Conservation (phyloP, 2,888 invertebrate genomes). For the Lasioglossum marginatum region DNA sequence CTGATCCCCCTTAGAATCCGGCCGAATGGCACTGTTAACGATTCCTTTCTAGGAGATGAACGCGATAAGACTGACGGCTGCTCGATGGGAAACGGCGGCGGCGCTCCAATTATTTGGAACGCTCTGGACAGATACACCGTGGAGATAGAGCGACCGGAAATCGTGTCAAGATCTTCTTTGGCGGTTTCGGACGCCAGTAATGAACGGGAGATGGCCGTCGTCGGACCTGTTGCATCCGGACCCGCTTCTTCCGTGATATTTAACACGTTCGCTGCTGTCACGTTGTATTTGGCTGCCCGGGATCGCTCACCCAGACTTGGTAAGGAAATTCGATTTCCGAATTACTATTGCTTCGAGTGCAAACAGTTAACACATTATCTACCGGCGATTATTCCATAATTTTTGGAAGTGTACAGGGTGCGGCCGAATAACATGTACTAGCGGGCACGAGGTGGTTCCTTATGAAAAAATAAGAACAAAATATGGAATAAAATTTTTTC, state of each 20-base stretch:
- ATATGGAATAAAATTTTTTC: no score
- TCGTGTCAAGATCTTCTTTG: background rate
- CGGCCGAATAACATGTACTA: no score
- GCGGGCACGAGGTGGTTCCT: no score
- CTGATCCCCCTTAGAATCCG: no score
- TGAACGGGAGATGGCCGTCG: slow-evolving; percentile 25
- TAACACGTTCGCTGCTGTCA: background rate
- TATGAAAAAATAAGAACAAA: no score
- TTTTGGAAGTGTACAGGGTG: no score
- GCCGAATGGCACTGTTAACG: background rate
- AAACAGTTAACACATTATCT: no score
- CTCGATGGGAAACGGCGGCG: slow-evolving; percentile 48
- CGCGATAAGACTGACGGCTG: slow-evolving; percentile 12
- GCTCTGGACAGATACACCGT: slow-evolving; percentile 59
- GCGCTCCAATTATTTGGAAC: slow-evolving; percentile 58
- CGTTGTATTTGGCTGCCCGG: background rate
- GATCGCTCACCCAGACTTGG: background rate
- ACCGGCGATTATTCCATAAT: no score
- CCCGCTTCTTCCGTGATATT: slow-evolving; percentile 25
- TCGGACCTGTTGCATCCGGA: slow-evolving; percentile 64
- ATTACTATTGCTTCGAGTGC: no score
- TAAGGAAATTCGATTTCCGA: no score
- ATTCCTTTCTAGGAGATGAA: slow-evolving; percentile 49
- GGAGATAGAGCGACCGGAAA: slow-evolving; percentile 50
- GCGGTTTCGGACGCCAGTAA: background rate